Conservation (phyloP, 2,888 invertebrate species). For the Cyclophora albipunctata region DNA sequence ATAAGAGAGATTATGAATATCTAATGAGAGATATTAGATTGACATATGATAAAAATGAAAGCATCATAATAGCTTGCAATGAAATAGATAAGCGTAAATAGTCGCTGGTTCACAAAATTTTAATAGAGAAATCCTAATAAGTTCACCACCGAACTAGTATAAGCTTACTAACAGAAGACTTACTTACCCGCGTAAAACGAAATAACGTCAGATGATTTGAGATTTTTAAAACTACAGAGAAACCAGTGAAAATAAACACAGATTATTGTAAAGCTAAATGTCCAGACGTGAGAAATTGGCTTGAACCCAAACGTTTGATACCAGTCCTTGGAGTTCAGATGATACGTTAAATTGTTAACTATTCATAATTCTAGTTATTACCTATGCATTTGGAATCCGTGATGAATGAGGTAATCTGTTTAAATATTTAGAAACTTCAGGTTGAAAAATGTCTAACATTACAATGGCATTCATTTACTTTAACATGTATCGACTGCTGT, state of each 20-base stretch:
- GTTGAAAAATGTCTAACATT: too few relatives aligned
- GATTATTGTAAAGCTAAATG: conserved; percentile 38
- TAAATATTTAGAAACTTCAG: not conserved
- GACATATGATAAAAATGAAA: too few relatives aligned
- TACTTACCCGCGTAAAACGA: conserved; percentile 3
- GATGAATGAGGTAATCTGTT: not conserved
- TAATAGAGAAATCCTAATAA: too few relatives aligned
- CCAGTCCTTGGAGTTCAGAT: conserved; percentile 45
- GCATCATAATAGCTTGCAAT: too few relatives aligned
- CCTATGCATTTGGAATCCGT: conserved; percentile 15
- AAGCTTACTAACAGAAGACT: too few relatives aligned
- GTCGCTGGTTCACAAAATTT: too few relatives aligned
- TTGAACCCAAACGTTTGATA: conserved; percentile 33
- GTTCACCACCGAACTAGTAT: too few relatives aligned
- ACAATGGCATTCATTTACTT: too few relatives aligned
- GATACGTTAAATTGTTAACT: conserved; percentile 33
- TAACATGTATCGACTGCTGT: too few relatives aligned
- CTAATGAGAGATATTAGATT: too few relatives aligned
- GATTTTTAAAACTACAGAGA: conserved; percentile 31
- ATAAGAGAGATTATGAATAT: too few relatives aligned
- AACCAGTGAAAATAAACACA: conserved; percentile 41
- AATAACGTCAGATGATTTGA: conserved; percentile 24
- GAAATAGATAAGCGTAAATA: too few relatives aligned
- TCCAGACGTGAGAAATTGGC: conserved; percentile 50
- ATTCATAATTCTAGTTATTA: conserved; percentile 25